Conservation (phyloP, 1,140 invertebrate genomes). For the Antheraea pernyi region DNA sequence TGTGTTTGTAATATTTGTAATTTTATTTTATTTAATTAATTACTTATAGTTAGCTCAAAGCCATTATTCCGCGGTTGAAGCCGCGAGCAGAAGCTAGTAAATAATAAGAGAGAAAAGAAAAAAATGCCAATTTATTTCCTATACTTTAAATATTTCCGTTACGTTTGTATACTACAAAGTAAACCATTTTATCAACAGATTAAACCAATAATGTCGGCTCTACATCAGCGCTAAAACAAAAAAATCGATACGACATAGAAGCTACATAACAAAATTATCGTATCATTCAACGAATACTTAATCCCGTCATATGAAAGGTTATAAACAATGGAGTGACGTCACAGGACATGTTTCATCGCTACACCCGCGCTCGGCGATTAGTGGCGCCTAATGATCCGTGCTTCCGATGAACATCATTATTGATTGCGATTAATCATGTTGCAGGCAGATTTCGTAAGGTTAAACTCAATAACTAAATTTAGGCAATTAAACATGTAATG, state of each 20-base stretch:
- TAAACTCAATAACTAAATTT: neutral
- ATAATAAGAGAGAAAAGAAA: no score
- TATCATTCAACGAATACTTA: neutral
- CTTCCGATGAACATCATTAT: constrained; percentile 8
- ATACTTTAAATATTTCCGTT: no score
- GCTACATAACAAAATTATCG: neutral
- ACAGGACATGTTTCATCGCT: constrained; percentile 4
- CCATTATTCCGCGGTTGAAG: no score
- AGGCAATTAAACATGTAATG: no score
- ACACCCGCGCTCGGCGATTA: neutral
- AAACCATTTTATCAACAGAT: no score
- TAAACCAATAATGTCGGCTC: no score
- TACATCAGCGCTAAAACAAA: neutral
- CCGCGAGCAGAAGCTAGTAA: no score
- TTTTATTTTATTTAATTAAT: no score
- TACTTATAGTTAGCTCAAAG: no score
- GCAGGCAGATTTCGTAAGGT: neutral
- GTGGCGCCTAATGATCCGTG: constrained; percentile 8
- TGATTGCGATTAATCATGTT: constrained; percentile 9
- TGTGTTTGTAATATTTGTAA: no score
- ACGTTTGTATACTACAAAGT: no score
- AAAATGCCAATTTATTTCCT: no score
- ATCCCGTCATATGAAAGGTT: neutral
- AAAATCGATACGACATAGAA: neutral
- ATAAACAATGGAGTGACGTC: constrained; percentile 8